phyloP scores from a whole-genome alignment of 2,888 invertebrate genomes.

The Chloromyia formosa region DNA sequence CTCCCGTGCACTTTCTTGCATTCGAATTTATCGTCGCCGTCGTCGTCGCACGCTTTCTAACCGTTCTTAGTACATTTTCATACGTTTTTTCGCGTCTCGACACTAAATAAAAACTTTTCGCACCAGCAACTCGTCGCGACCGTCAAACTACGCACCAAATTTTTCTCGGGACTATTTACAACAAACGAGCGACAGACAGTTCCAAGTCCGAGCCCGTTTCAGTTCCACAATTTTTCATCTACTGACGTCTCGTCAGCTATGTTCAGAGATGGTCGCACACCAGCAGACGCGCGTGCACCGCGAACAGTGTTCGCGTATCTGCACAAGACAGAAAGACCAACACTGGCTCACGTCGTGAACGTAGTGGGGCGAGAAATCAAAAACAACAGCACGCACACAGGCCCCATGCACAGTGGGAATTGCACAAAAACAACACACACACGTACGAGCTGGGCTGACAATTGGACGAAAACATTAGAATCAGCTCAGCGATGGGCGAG shows the following conservation, averaged over 20 bases:
- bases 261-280: conserved; percentile 2
- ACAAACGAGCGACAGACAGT: conserved; percentile 23
- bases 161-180: conserved; percentile 45
- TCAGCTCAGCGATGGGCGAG: not conserved
- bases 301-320: not conserved
- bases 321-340: not conserved
- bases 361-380: conserved; percentile 2
- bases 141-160: conserved; percentile 48
- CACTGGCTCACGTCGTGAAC: not conserved
- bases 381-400: conserved; percentile 1
- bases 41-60: conserved; percentile 18
- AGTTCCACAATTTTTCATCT: conserved; percentile 29
- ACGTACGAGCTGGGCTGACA: conserved; percentile 20
- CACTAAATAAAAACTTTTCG: conserved; percentile 31
- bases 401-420: not conserved
- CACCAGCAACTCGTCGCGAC: conserved; percentile 37
- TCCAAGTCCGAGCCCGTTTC: conserved; percentile 42
- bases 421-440: conserved; percentile 8
- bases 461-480: conserved; percentile 17
- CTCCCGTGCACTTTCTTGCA: conserved; percentile 22
- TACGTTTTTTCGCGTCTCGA: conserved; percentile 9
- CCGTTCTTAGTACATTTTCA: conserved; percentile 43
- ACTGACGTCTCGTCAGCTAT: conserved; percentile 22
- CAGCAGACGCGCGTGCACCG: not conserved
- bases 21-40: conserved; percentile 33